Conservation (phyloP, 1,140 invertebrate genomes). For the Cheumatopsyche charites region DNA sequence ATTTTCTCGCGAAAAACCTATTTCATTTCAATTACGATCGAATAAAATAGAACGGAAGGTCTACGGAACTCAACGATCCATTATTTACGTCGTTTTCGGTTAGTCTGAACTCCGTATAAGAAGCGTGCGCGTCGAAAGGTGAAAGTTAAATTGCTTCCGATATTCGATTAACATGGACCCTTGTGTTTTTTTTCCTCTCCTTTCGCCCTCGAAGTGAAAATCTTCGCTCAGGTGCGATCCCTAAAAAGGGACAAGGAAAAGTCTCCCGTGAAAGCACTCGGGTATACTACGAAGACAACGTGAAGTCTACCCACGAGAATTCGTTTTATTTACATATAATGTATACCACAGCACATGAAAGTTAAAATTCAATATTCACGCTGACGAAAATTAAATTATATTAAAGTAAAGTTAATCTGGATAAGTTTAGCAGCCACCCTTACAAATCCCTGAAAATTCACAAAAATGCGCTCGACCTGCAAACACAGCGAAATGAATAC, state of each 20-base stretch:
- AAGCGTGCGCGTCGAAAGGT: slow-evolving; percentile 20
- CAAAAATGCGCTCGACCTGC: background rate
- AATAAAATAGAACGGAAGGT: too few species aligned
- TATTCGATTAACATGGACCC: slow-evolving; percentile 39
- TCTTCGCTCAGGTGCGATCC: background rate
- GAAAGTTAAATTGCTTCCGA: slow-evolving; percentile 42
- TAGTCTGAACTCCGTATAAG: slow-evolving; percentile 6
- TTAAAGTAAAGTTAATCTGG: background rate
- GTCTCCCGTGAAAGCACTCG: background rate
- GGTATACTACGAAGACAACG: background rate
- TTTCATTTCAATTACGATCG: background rate
- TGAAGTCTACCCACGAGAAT: background rate
- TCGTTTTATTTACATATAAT: background rate
- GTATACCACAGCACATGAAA: background rate
- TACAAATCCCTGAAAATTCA: background rate
- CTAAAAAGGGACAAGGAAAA: background rate
- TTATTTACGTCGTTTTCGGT: slow-evolving; percentile 13
- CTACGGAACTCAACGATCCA: background rate
- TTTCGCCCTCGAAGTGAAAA: slow-evolving; percentile 2
- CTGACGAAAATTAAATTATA: too few species aligned
- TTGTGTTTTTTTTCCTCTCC: slow-evolving; percentile 23
- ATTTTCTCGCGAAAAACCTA: too few species aligned
- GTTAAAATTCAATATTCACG: background rate
- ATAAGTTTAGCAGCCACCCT: background rate
- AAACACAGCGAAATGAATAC: slow-evolving; percentile 4